Evolutionary conservation across 2,113 vertebrate species (phyloP), one percentile per base, ranked within the genome.

Genomic region (Recurvirostra avosetta): DNA sequence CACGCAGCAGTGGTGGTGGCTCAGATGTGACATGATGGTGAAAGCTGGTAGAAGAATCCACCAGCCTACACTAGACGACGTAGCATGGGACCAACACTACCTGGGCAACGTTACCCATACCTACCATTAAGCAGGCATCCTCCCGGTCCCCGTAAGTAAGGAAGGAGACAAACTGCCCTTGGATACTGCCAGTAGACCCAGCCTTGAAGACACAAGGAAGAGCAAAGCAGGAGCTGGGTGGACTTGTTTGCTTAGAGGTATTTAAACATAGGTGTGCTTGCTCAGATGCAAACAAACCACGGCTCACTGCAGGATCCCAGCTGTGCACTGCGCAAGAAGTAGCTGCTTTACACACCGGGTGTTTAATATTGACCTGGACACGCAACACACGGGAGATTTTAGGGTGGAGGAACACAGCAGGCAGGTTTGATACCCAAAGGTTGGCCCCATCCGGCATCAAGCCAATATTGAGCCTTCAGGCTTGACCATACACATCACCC

Each of bases 141-240:
- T 34, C 5, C 32, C 21, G 5, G 25, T 12, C 2, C 8, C 19
- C 0, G 0, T 11, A 41, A 32, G 3, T 3, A 6, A 41, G 25
- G 19, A 27, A 66, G 40, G 43, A 45, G 50, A 75, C 21, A 38
- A 84, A 38, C 12, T 45, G 23, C 38, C 38, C 19, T 41, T 2
- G 32, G 53, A 7, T 12, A 1, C 23, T 4, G 3, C 47, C 20
- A 2, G 30, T 27, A 59, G 52, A 26, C 4, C 15, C 40, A 22
- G 27, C 58, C 55, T 45, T 49, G 15, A 47, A n/a, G 78, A 53
- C 36, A 75, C 32, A 53, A 5, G 85, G 88, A 75, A 50, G 72
- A 30, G 63, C 45, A 63, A 53, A 84, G 56, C 59, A 25, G 41
- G 32, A 68, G 30, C 72, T 14, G 95, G 95, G 68, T 8, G 67